Evolutionary conservation across 1,140 invertebrate genomes (phyloP).

Genomic region (Leguminivora glycinivorella): DNA sequence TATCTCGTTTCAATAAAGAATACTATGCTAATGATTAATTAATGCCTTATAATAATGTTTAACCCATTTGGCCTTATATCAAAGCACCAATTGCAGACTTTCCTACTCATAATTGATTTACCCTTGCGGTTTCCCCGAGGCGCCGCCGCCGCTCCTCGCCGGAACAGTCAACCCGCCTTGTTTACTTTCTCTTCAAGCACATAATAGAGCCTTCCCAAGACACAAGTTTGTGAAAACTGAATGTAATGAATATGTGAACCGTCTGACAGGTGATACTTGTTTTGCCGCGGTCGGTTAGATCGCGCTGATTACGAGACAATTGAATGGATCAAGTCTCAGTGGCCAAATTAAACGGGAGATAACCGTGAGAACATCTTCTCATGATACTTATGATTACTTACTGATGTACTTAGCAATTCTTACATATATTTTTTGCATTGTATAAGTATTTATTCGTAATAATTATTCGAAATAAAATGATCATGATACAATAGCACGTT

Average conservation of each 20-base stretch:
- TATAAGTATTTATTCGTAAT: too few species aligned
- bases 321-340: neutral
- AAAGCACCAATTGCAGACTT: too few species aligned
- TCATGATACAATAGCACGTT: too few species aligned
- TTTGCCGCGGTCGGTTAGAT: neutral
- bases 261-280: neutral
- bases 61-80: too few species aligned
- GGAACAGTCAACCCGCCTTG: neutral
- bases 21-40: too few species aligned
- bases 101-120: neutral
- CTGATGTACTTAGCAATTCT: too few species aligned
- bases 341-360: neutral
- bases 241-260: conserved; percentile 10
- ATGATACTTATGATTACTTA: too few species aligned
- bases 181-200: conserved; percentile 10
- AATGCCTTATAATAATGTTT: too few species aligned
- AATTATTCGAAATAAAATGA: too few species aligned
- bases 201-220: conserved; percentile 12
- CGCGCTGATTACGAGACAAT: neutral
- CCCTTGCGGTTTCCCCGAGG: neutral
- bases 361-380: neutral
- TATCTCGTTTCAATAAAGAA: too few species aligned
- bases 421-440: too few species aligned
- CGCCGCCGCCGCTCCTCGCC: neutral
- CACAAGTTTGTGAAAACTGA: neutral